Base-by-base conservation (phyloP, 1,140 invertebrate genomes). In the Druon quercuslanigerum region DNA sequence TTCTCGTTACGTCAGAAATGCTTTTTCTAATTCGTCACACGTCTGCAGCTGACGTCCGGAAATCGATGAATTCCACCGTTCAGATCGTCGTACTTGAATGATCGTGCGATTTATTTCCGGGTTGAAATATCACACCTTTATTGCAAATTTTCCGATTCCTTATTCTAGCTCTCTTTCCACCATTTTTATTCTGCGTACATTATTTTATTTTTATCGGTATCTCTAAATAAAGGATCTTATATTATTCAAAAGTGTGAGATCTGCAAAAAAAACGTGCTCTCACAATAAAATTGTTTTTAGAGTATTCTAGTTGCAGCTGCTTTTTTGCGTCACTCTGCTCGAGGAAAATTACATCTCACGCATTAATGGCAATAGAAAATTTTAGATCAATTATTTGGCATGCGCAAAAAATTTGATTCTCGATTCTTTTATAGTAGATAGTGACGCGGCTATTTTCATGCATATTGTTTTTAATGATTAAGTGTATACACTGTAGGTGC, bases 321-420 rank as follows among this genome's bases (percentile, higher is more conserved):
- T 66, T 66, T 66, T 33, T 33, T 66, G 13, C 25, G 57, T 25
- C 3, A 33, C 20, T 60, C 40, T 66, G 14, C 20, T 9, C 60
- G 33, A 6, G 60, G 60, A 66, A 20, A 66, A 66, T 66, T 66
- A 66, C 14, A 66, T 66, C 40, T 66, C 57, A 66, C 57, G 57
- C 57, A 66, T 33, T 66, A 66, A 66, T 60, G 20, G 25, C 19
- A 19, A 20, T 66, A 20, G 19, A 25, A 60, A 60, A 25, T 60
- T 60, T 5, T 13, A 60, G 56, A 25, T 25, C 33, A 25, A 60
- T 60, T 60, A 33, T 60, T 13, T 6, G 5, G n/a, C n/a, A 57
- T 66, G 16, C 7, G 1, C 25, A 33, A 33, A 33, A 33, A 33
- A 33, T 5, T 2, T 33, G 25, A 33, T 33, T 0, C 2, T 33